Base-by-base conservation (phyloP, 2,888 invertebrate species). In the Ophion costatus region DNA sequence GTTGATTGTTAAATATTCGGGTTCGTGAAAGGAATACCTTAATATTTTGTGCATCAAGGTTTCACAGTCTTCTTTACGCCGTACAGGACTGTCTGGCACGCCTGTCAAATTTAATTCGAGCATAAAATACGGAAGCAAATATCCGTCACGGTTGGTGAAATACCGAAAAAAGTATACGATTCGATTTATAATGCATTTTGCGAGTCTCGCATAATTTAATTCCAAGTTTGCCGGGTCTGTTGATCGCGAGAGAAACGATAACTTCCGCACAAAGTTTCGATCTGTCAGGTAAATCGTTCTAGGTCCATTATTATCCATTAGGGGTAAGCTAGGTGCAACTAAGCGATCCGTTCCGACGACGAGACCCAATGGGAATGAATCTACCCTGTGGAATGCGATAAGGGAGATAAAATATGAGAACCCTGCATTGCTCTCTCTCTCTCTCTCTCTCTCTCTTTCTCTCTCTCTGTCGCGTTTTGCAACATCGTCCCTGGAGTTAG, bases 341-440 rank as follows among this genome's bases (percentile, higher is more conserved):
- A 66, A 82, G 82, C 84, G 82, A 79, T 78, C 81, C 59, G 29
- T 61, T n/a, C 61, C 78, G 38, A 38, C 84, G 74, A 78, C 61
- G 71, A 73, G 76, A 76, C 67, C 79, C 84, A 80, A 82, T 82
- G 61, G 84, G 74, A 76, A 85, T 70, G 79, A 64, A 79, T 82
- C 84, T 82, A 64, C 63, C 75, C 79, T 76, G 82, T 67, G 75
- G 71, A 85, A 82, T 82, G 79, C 82, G 84, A 85, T 85, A 82
- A 82, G 75, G 79, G 29, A 73, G 79, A 82, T 85, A 85, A 85
- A 82, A 82, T 85, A 85, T 85, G 84, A 85, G 79, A 79, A 33
- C 59, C 57, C 66, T 10, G 78, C 70, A 51, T 81, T 63, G 63
- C 56, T 74, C 59, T 82, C 56, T 61, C 64, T 71, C 83, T 56